Evolutionary conservation across 2,797 vertebrate genomes (phyloP).

Genomic region (Aselliscus stoliczkanus): DNA sequence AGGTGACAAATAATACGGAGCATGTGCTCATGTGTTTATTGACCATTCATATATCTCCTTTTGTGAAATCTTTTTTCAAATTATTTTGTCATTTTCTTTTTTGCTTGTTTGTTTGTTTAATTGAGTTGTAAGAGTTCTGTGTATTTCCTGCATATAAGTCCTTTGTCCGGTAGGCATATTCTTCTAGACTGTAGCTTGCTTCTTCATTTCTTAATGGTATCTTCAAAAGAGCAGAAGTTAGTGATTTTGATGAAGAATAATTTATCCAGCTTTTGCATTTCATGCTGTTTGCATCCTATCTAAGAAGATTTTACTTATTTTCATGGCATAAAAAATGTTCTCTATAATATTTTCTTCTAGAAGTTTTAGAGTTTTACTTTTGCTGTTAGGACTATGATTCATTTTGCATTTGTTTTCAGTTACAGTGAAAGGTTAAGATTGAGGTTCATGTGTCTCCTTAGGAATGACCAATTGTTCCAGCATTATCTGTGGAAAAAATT

Average conservation of each 20-base stretch:
- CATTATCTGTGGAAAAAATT: background rate
- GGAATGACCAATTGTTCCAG: background rate
- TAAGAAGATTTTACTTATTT: background rate
- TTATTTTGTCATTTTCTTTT: background rate
- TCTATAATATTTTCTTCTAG: background rate
- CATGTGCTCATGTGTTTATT: background rate
- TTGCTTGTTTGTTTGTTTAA: background rate
- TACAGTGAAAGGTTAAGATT: background rate
- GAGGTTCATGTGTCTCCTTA: background rate
- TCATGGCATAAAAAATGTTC: background rate
- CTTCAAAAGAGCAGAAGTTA: background rate
- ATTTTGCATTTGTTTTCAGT: background rate
- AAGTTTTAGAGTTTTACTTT: background rate
- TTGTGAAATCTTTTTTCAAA: background rate
- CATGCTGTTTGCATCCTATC: background rate
- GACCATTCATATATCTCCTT: background rate
- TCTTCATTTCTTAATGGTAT: background rate
- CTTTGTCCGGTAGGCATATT: background rate
- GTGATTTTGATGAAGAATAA: background rate
- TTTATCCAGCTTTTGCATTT: background rate
- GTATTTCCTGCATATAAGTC: background rate
- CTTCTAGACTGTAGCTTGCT: background rate
- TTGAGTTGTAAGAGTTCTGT: background rate
- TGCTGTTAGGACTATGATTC: background rate
- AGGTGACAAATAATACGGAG: background rate